Percentiles rank a stretch among this genome's conserved stretches.
These are phyloP conservation scores for Genyomyrus donnyi DNA, from an alignment of 2,113 vertebrate species.

Conservation along the genomic window DNA sequence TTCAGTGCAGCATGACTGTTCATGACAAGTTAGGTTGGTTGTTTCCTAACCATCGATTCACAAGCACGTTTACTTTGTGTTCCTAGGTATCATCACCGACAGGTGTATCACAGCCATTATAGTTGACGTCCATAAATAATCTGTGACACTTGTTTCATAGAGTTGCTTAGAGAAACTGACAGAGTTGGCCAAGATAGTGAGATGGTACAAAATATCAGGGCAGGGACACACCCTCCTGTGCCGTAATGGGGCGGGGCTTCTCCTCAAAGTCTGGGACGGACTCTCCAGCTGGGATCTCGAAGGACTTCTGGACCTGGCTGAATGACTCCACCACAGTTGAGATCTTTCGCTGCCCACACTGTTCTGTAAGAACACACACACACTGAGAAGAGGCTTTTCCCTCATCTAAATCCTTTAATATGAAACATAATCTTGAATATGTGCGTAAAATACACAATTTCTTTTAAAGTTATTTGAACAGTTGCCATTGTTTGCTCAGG, in stretches of 20 bases:
- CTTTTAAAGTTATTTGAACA: not conserved
- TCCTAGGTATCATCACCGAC: not conserved
- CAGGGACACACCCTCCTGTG: constrained; percentile 38
- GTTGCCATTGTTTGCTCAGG: not conserved
- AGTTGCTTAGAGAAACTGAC: not conserved
- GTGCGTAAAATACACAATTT: not conserved
- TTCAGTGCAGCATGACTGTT: not conserved
- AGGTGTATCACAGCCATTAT: not conserved
- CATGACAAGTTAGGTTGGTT: not conserved
- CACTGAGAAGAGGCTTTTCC: not conserved
- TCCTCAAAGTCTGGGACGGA: constrained; percentile 56
- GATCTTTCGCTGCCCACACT: constrained; percentile 40
- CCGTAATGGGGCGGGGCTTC: constrained; percentile 46
- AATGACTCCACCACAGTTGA: constrained; percentile 50
- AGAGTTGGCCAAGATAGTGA: constrained; percentile 15
- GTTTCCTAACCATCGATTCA: constrained; percentile 3
- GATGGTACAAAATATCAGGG: constrained; percentile 10
- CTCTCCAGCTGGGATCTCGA: constrained; percentile 47
- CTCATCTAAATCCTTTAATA: not conserved
- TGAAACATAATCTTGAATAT: not conserved
- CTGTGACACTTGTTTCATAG: not conserved
- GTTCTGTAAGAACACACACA: constrained; percentile 25
- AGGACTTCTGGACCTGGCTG: constrained; percentile 45
- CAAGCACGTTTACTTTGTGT: not conserved
- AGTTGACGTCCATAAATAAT: not conserved